A percentile compares a stretch with the other conserved stretches of the same genome.
Evolutionary conservation across 2,113 vertebrate species (phyloP).

Genomic region (Chelonoidis abingdonii): DNA sequence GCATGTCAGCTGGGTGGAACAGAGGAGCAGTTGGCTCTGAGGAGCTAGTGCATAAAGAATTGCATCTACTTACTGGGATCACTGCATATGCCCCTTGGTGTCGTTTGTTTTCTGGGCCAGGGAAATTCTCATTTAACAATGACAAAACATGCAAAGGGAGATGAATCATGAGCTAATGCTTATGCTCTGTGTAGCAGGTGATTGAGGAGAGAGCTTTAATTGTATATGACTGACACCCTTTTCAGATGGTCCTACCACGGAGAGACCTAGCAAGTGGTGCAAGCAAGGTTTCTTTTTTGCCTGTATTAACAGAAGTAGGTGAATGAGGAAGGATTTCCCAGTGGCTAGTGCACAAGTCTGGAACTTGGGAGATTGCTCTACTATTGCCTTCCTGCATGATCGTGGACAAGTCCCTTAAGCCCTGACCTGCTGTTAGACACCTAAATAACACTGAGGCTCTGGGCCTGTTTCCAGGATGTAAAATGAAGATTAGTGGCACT

Average conservation of each 20-base stretch:
- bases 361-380: not conserved
- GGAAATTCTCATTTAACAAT: not conserved
- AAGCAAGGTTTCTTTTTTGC: not conserved
- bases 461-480: not conserved
- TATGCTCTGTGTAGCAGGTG: not conserved
- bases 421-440: not conserved
- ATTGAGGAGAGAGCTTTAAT: not conserved
- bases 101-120: not conserved
- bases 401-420: too few relatives aligned
- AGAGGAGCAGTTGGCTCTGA: not conserved
- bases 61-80: not conserved
- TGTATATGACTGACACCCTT: not conserved
- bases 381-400: not conserved
- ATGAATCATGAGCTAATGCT: not conserved
- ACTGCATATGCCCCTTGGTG: not conserved
- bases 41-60: not conserved
- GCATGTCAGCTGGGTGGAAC: not conserved
- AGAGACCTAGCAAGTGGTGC: not conserved
- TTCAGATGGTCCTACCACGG: not conserved
- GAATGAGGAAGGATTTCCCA: not conserved
- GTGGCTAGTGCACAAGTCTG: not conserved
- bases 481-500: not conserved
- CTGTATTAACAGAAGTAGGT: not conserved
- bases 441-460: not conserved
- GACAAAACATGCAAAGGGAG: not conserved